Base-by-base conservation (phyloP, 1,140 invertebrate genomes). In the Rhagoletis zephyria region DNA sequence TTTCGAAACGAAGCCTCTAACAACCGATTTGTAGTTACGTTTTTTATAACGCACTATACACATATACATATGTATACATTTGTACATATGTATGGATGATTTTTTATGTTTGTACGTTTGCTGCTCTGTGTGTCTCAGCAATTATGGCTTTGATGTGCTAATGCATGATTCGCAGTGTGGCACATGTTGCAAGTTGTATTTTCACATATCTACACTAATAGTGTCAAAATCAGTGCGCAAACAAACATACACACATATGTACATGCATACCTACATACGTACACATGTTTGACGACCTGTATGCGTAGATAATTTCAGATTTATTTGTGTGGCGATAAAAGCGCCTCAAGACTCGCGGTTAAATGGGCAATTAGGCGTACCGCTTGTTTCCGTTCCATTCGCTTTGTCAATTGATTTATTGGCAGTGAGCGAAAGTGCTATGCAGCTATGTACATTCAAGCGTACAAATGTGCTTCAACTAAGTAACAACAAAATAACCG, bases 351-450 rank as follows among this genome's bases (percentile, higher is more conserved):
- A 42, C n/a, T 48, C n/a, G 74, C 48, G 45, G 74, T 91, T 91
- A 90, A 85, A 87, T 89, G 89, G 89, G 90, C 90, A 91, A 90
- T 90, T 91, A 90, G 88, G 89, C 90, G 88, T 91, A 90, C 90
- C 91, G 91, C 90, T 91, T 91, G 90, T 91, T 91, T 91, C 90
- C 90, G 90, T 89, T 91, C 74, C 74, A 81, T 56, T 91, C 91
- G 91, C 89, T 91, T 91, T 91, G 91, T 91, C 90, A 91, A 91
- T 91, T 91, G 90, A 91, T 91, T 91, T 91, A 91, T 91, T 81
- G 74, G 74, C 48, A 81, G 48, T 56, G 74, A 56, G 10, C 48
- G 48, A 56, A 81, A 56, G 48, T 74, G 67, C 67, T 40, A 74
- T 16, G 45, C 6, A 74, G 16, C 61, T 10, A 56, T 30, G 30